phyloP scores from a whole-genome alignment of 1,140 invertebrate species.

The Myzus persicae region DNA sequence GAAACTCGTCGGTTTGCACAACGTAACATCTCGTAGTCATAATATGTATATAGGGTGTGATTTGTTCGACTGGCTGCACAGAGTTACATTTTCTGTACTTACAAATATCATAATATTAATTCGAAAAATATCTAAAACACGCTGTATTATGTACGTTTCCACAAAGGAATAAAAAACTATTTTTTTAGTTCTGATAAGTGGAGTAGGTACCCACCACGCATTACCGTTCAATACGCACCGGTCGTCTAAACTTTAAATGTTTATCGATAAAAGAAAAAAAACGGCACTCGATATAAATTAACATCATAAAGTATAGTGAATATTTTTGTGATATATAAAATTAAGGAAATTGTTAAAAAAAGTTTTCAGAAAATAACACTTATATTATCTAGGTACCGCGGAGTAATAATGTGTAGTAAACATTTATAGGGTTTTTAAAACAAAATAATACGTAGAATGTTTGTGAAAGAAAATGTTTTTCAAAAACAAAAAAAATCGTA shows the following conservation, averaged over 20 bases:
- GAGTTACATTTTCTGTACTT: no score
- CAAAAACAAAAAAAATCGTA: not conserved
- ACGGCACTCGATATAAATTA: not conserved
- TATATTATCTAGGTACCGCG: no score
- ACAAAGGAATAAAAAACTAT: not conserved
- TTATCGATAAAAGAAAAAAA: not conserved
- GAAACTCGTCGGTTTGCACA: not conserved
- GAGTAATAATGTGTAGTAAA: no score
- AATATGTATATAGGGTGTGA: not conserved
- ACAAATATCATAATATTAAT: no score
- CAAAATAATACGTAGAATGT: no score
- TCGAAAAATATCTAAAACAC: no score
- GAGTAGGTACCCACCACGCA: not conserved
- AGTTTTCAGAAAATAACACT: not conserved
- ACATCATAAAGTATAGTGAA: no score
- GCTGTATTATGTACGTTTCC: no score
- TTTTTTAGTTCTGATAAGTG: not conserved
- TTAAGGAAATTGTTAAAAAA: not conserved
- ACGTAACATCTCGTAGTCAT: no score
- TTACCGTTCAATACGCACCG: not conserved
- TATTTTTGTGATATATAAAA: no score
- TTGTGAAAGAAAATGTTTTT: not conserved
- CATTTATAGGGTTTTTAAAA: no score
- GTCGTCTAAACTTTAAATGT: not conserved
- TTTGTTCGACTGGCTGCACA: no score